phyloP scores from a whole-genome alignment of 2,113 vertebrate species.

The Stercorarius parasiticus region DNA sequence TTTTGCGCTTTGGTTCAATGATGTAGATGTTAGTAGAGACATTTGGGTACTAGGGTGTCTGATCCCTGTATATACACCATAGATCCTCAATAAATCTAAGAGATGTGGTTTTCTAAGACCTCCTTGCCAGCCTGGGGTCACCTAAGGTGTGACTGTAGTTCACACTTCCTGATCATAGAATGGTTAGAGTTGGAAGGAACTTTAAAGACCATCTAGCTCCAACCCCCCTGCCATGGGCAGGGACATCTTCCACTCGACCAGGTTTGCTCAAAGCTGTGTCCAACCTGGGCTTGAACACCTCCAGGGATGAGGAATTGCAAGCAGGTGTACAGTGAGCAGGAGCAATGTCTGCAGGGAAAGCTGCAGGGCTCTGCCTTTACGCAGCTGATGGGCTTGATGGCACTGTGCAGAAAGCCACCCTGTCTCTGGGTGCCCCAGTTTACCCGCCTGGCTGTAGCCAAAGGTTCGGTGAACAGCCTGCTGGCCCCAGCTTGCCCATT shows the following conservation, averaged over 20 bases:
- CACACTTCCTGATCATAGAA: accelerated
- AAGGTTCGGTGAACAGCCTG: background rate
- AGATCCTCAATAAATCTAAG: background rate
- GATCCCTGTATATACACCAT: background rate
- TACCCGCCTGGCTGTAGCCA: accelerated
- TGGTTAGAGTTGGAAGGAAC: background rate
- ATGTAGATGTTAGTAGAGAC: background rate
- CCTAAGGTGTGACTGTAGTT: background rate
- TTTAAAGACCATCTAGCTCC: background rate
- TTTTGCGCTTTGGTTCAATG: background rate
- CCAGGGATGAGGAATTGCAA: accelerated
- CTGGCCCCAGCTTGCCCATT: background rate
- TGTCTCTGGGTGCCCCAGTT: background rate
- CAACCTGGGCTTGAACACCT: background rate
- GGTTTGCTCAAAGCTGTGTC: background rate
- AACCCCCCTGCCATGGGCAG: background rate
- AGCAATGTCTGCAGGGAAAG: background rate
- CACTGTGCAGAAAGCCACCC: background rate
- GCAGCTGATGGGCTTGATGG: accelerated
- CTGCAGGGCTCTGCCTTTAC: background rate
- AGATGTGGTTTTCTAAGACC: background rate
- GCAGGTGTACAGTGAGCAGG: background rate
- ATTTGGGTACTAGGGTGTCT: background rate
- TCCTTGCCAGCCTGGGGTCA: background rate
- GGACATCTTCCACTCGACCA: background rate